These are phyloP conservation scores for Cydia pomonella DNA, from an alignment of 1,140 invertebrate species.

Conservation along the genomic window DNA sequence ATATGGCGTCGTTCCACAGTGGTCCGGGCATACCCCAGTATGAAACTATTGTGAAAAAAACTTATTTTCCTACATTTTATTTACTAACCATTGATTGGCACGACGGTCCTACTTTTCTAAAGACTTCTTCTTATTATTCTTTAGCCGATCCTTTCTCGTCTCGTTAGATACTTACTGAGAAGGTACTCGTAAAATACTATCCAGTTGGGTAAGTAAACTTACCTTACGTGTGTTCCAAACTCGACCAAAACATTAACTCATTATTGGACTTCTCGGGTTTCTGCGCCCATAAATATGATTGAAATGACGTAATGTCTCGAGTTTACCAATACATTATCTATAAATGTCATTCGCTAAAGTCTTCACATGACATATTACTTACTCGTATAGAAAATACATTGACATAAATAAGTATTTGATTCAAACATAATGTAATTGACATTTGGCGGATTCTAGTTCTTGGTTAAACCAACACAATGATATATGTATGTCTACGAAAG, in stretches of 20 bases:
- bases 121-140: too few species aligned
- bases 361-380: background rate
- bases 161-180: background rate
- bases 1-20: too few species aligned
- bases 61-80: too few species aligned
- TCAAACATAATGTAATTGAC: too few species aligned
- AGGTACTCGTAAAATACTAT: background rate
- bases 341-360: background rate
- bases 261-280: constrained; percentile 4
- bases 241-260: background rate
- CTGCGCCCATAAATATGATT: constrained; percentile 1
- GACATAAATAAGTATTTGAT: background rate
- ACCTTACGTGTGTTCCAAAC: background rate
- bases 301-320: constrained; percentile 16
- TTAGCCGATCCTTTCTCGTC: too few species aligned
- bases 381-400: constrained; percentile 4
- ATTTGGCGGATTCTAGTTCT: too few species aligned
- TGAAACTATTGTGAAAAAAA: too few species aligned
- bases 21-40: too few species aligned
- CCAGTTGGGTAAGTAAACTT: background rate
- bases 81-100: too few species aligned
- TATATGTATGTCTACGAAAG: too few species aligned
- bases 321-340: background rate
- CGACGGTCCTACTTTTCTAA: too few species aligned
- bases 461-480: too few species aligned